phyloP scores from a whole-genome alignment of 2,888 invertebrate genomes.

The Dorcus hopei region DNA sequence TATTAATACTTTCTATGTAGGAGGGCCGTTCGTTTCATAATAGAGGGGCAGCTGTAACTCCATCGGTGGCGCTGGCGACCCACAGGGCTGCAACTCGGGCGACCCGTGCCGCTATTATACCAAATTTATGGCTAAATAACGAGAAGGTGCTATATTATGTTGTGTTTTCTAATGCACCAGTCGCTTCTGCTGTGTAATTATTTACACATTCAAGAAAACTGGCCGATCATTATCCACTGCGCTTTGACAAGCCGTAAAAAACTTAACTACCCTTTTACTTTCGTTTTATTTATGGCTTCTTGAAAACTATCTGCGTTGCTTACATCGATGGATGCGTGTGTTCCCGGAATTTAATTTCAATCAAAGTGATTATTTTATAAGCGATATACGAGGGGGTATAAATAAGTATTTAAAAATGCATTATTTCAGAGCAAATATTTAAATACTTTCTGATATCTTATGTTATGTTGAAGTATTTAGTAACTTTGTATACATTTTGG shows the following conservation, averaged over 20 bases:
- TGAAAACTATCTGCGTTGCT: neutral
- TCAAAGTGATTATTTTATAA: no score
- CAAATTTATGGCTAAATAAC: slow-evolving; percentile 30
- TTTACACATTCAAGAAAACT: slow-evolving; percentile 27
- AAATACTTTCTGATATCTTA: no score
- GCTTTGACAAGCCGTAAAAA: slow-evolving; percentile 12
- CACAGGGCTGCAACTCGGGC: neutral
- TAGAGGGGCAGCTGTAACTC: neutral
- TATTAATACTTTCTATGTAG: slow-evolving; percentile 1
- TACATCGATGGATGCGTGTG: no score
- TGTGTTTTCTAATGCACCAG: slow-evolving; percentile 20
- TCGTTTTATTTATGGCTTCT: neutral
- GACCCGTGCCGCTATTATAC: slow-evolving; percentile 12
- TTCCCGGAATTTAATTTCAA: no score
- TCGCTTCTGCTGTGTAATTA: slow-evolving; percentile 25
- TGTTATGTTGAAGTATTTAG: no score
- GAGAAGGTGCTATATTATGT: slow-evolving; percentile 30
- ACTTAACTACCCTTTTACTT: neutral
- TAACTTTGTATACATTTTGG: no score
- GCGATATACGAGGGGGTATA: no score
- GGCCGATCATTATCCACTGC: slow-evolving; percentile 24
- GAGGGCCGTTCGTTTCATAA: neutral
- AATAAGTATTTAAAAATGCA: no score
- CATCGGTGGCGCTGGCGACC: slow-evolving; percentile 1
- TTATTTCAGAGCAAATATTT: no score